Evolutionary conservation across 1,140 invertebrate genomes (phyloP).

Genomic region (Arion vulgaris): DNA sequence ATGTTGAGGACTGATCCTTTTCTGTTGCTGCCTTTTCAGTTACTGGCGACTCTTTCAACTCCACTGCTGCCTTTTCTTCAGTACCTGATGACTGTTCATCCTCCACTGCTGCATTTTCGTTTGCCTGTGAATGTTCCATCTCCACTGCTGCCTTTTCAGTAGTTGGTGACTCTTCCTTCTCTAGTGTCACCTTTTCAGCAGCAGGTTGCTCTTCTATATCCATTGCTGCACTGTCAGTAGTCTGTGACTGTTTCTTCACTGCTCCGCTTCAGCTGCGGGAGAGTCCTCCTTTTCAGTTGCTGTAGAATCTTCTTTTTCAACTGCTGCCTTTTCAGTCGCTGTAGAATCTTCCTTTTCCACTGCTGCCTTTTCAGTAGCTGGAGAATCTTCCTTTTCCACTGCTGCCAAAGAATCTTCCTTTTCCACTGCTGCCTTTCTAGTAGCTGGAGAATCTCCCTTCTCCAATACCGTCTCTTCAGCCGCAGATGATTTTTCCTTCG

Average conservation of each 20-base stretch:
- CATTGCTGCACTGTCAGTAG: not conserved
- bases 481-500: no score
- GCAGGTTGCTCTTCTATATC: not conserved
- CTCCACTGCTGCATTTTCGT: not conserved
- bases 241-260: not conserved
- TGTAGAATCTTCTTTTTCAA: not conserved
- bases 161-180: conserved; percentile 13
- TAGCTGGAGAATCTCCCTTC: not conserved
- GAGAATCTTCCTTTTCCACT: not conserved
- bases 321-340: conserved; percentile 24
- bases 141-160: conserved; percentile 29
- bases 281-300: not conserved
- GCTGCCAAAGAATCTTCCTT: not conserved
- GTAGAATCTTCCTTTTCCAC: conserved; percentile 4
- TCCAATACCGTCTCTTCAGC: no score
- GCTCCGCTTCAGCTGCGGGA: not conserved
- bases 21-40: not conserved
- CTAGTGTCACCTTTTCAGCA: not conserved
- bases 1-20: not conserved
- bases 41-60: not conserved
- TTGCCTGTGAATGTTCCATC: not conserved
- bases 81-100: not conserved
- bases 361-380: not conserved
- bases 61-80: not conserved
- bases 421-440: conserved; percentile 1